Evolutionary conservation across 2,888 invertebrate species (phyloP).

Genomic region (Isoperla grammatica): DNA sequence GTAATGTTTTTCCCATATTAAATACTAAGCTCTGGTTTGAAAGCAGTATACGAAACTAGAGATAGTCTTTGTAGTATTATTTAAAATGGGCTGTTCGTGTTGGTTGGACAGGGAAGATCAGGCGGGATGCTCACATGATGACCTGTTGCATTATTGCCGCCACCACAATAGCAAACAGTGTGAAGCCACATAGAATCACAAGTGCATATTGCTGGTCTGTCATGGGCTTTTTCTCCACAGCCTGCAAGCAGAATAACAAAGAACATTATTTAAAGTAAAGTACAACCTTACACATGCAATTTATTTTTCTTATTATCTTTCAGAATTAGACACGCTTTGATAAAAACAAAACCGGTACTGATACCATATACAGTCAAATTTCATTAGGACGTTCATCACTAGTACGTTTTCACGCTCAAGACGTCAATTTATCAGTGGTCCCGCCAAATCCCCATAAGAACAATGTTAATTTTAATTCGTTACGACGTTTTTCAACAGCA

Average conservation of each 20-base stretch:
- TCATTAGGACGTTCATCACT: no score
- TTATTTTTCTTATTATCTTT: no score
- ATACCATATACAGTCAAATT: no score
- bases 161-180: conserved; percentile 54
- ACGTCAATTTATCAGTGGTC: no score
- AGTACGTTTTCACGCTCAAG: no score
- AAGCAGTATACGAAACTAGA: conserved; percentile 16
- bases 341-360: no score
- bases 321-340: no score
- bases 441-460: no score
- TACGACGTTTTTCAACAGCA: no score
- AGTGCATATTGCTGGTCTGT: conserved; percentile 59
- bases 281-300: background rate
- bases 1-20: background rate
- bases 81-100: no score
- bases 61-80: background rate
- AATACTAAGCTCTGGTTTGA: conserved; percentile 22
- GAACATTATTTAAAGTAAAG: conserved; percentile 3
- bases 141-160: conserved; percentile 56
- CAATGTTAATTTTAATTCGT: no score
- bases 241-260: conserved; percentile 32
- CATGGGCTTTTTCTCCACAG: conserved; percentile 42
- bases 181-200: conserved; percentile 55
- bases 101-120: conserved; percentile 1
- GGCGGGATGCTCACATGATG: conserved; percentile 35